Base-by-base conservation (phyloP, 2,113 vertebrate genomes). In the Canis aureus region DNA sequence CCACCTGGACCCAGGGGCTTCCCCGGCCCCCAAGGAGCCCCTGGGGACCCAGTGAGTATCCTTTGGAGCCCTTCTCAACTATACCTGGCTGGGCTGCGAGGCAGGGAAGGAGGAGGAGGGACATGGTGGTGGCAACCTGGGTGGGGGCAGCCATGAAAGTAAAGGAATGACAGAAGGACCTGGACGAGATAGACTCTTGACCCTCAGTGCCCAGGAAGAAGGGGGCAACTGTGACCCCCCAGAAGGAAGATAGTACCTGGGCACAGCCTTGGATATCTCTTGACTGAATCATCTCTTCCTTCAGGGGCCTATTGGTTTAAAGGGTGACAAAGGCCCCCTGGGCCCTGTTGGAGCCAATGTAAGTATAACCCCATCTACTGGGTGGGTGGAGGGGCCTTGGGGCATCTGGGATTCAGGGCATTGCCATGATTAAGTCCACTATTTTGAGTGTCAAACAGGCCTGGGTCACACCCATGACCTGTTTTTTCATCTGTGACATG, bases 251-350 rank as follows among this genome's bases (percentile, higher is more conserved):
- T 9, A 55, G 69, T 78, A 71, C 57, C 2, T 78, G 19, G 19
- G 35, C 53, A 15, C 1, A 35, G 16, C 60, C 9, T 32, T 79
- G 35, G 35, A 13, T 0, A 3, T 57, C 57, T 85, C 57, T 64
- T 94, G 17, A 97, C 71, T 60, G 67, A 74, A 51, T 66, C 8
- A 0, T 73, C 53, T 76, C 11, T 25, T 97, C 85, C 49, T 91
- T 51, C 95, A 99, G 99, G 99, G 99, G 96, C 97, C 99, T 8
- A 96, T 98, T 51, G 99, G 99, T 35, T 96, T 99, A 97, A 99
- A 99, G 96, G 99, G 99, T 82, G 99, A 98, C 96, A 99, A 99
- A 95, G 99, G 99, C 1, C 99, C 99, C 16, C 97, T 98, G 0
- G 99, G 99, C 23, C 96, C 98, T 9, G 86, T 99, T 0, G 99